Evolutionary conservation across 2,113 vertebrate genomes (phyloP).

Genomic region (Arvicanthis niloticus): DNA sequence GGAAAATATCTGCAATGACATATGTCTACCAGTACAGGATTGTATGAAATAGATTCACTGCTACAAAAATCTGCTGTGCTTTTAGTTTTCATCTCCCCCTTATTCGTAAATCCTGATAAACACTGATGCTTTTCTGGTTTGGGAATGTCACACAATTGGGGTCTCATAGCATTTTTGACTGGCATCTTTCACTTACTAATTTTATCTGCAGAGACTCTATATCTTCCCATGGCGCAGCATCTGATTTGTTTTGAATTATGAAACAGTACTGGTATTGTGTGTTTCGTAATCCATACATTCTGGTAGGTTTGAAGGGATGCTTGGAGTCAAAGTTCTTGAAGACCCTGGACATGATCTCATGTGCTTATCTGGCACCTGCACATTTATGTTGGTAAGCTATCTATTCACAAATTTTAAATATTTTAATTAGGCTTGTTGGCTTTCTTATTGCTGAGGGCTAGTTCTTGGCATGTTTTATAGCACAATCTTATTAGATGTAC

Average conservation of each 20-base stretch:
- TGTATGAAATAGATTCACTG: not conserved
- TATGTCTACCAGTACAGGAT: not conserved
- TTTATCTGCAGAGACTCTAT: not conserved
- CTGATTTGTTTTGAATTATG: not conserved
- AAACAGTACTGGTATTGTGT: not conserved
- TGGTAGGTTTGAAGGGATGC: not conserved
- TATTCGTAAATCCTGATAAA: not conserved
- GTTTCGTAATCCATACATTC: not conserved
- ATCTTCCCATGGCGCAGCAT: not conserved
- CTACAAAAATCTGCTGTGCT: not conserved
- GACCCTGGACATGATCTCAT: not conserved
- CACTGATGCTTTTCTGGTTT: not conserved
- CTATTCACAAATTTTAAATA: not conserved
- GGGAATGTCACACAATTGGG: not conserved
- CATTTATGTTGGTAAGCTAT: not conserved
- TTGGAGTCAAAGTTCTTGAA: not conserved
- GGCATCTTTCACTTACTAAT: not conserved
- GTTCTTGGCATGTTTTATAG: not conserved
- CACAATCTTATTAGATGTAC: not conserved
- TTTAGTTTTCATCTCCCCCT: not conserved
- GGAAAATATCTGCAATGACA: not conserved
- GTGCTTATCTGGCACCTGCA: no score
- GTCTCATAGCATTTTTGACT: not conserved
- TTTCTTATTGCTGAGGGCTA: not conserved
- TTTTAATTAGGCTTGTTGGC: not conserved